These are phyloP conservation scores for Dipus sagitta DNA, from an alignment of 2,797 vertebrate genomes.

Conservation along the genomic window DNA sequence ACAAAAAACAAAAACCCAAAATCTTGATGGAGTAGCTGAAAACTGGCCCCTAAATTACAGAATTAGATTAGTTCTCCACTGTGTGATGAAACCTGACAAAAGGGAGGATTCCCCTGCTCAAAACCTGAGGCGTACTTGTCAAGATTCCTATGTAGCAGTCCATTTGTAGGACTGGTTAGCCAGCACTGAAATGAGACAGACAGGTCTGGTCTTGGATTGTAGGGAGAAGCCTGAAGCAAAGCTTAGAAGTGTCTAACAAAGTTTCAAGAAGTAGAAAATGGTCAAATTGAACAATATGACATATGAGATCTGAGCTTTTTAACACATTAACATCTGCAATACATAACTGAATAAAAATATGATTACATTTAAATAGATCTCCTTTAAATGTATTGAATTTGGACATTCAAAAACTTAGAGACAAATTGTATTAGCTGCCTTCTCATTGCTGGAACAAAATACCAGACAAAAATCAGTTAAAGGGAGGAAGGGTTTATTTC, in stretches of 20 bases:
- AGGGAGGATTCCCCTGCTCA: conserved; percentile 1
- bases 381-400: conserved; percentile 11
- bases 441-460: too few relatives aligned
- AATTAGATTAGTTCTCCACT: neutral
- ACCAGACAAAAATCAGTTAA: too few relatives aligned
- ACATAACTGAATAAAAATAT: conserved; percentile 16
- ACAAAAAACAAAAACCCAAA: too few relatives aligned
- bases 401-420: neutral
- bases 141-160: neutral
- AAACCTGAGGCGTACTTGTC: neutral
- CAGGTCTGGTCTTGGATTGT: neutral
- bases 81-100: conserved; percentile 12
- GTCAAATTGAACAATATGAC: neutral
- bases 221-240: conserved; percentile 47
- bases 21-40: neutral
- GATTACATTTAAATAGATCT: conserved; percentile 19
- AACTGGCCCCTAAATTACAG: neutral
- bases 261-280: conserved; percentile 29
- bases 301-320: conserved; percentile 6
- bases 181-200: neutral
- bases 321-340: neutral
- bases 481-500: too few relatives aligned
- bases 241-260: neutral
- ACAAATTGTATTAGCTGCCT: neutral
- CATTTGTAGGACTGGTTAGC: neutral